Evolutionary conservation across 2,888 invertebrate genomes (phyloP).

Genomic region (Sympetrum striolatum): DNA sequence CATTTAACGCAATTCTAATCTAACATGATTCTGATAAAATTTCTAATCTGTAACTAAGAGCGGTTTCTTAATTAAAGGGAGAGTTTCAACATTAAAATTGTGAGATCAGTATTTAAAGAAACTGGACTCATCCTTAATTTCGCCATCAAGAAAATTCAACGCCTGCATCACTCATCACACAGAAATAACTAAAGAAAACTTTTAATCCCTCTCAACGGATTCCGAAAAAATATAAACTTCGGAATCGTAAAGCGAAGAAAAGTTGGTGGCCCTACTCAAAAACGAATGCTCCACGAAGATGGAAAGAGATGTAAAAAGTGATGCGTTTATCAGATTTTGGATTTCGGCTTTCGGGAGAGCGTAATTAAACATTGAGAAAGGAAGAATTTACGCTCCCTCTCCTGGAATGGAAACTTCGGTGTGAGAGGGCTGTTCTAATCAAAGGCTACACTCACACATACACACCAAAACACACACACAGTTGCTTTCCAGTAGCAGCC

Average conservation of each 20-base stretch:
- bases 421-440: neutral
- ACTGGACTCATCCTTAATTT: neutral
- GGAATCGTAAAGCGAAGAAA: neutral
- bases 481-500: neutral
- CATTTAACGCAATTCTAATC: too few species aligned
- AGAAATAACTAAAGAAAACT: neutral
- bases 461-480: neutral
- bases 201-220: neutral
- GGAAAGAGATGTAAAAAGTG: neutral
- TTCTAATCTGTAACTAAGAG: too few species aligned
- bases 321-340: neutral
- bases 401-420: neutral
- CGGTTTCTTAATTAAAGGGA: too few species aligned
- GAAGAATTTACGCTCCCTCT: neutral
- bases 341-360: neutral
- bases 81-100: too few species aligned
- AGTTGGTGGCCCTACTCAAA: neutral
- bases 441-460: neutral
- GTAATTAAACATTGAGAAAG: constrained; percentile 14
- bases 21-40: too few species aligned
- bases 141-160: neutral
- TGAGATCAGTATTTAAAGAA: too few species aligned
- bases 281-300: neutral
- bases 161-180: neutral
- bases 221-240: neutral